These are phyloP conservation scores for Dorcus parallelipipedus DNA, from an alignment of 2,888 invertebrate genomes.

Conservation along the genomic window DNA sequence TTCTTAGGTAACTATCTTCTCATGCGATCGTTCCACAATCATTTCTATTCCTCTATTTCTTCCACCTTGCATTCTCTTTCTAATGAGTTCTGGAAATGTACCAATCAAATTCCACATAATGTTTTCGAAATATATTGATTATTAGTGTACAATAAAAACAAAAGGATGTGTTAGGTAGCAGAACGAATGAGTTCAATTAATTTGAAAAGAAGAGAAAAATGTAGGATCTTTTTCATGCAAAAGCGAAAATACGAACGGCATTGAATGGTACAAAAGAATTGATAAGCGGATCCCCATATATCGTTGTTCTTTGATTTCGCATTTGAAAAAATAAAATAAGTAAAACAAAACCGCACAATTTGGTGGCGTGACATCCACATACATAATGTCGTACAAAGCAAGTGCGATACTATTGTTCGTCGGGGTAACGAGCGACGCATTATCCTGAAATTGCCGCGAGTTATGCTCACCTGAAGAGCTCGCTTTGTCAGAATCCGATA, in stretches of 20 bases:
- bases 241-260: neutral
- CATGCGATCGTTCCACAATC: too few species aligned
- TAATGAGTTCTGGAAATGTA: too few species aligned
- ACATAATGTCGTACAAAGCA: neutral
- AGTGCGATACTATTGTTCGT: neutral
- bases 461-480: conserved; percentile 35
- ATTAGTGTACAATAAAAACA: too few species aligned
- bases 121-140: too few species aligned
- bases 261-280: conserved; percentile 8
- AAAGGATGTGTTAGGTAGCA: too few species aligned
- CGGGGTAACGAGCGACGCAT: neutral
- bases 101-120: too few species aligned
- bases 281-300: conserved; percentile 7
- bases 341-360: conserved; percentile 9
- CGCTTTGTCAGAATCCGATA: conserved; percentile 34
- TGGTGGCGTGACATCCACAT: conserved; percentile 6
- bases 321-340: conserved; percentile 5
- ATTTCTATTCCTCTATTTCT: too few species aligned
- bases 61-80: too few species aligned
- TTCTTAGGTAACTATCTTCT: too few species aligned
- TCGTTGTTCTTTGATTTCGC: conserved; percentile 7
- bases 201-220: too few species aligned
- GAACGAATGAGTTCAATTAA: too few species aligned
- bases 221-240: too few species aligned
- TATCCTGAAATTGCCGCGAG: conserved; percentile 9